Percentiles rank a stretch among this genome's conserved stretches.
Evolutionary conservation across 2,888 invertebrate species (phyloP).

Genomic region (Macaria liturata): DNA sequence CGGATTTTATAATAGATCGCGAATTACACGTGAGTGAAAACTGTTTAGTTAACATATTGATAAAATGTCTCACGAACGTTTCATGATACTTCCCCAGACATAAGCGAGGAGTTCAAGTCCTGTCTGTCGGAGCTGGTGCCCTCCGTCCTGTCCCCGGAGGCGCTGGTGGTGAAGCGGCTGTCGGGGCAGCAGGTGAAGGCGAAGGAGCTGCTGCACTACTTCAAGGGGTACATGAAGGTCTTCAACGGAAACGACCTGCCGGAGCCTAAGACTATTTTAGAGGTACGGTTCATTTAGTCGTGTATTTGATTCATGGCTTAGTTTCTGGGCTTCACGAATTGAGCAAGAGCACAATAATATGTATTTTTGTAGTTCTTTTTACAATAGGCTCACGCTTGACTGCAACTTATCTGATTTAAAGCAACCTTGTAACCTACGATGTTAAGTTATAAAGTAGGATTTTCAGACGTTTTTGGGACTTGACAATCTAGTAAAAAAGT

Average conservation of each 20-base stretch:
- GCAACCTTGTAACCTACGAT: too few relatives aligned
- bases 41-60: too few relatives aligned
- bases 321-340: background rate
- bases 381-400: too few relatives aligned
- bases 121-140: constrained; percentile 93
- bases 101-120: constrained; percentile 95
- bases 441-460: too few relatives aligned
- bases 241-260: constrained; percentile 98
- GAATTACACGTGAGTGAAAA: too few relatives aligned
- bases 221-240: constrained; percentile 97
- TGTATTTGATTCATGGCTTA: background rate
- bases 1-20: too few relatives aligned
- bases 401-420: too few relatives aligned
- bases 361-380: too few relatives aligned
- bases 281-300: constrained; percentile 82
- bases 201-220: constrained; percentile 96
- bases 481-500: too few relatives aligned
- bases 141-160: constrained; percentile 92
- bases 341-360: too few relatives aligned
- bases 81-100: constrained; percentile 84
- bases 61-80: too few relatives aligned
- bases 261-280: constrained; percentile 98
- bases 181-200: constrained; percentile 96
- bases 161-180: constrained; percentile 96
- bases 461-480: too few relatives aligned